Evolutionary conservation across 2,113 vertebrate species (phyloP).

Genomic region (Chlamydotis undulata): DNA sequence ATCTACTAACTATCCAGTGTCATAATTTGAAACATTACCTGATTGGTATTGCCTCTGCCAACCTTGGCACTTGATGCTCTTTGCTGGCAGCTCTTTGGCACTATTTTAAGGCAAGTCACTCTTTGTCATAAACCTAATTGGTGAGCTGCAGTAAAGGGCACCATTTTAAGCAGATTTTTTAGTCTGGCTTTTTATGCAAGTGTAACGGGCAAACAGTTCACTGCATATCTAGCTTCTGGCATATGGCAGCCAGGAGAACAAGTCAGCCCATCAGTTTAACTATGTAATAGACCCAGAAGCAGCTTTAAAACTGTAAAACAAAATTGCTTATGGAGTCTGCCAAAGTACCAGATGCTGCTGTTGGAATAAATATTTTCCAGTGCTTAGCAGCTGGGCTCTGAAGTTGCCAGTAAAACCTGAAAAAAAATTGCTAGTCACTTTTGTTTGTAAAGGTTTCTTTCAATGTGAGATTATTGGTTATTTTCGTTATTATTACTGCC

Average conservation of each 20-base stretch:
- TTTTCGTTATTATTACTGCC: neutral
- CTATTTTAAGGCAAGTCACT: conserved; percentile 9
- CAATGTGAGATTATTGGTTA: neutral
- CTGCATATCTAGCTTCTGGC: conserved; percentile 62
- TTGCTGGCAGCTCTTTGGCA: neutral
- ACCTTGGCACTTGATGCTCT: neutral
- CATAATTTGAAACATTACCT: neutral
- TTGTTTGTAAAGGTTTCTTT: neutral
- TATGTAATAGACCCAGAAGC: conserved; percentile 75
- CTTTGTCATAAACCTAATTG: neutral
- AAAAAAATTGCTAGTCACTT: neutral
- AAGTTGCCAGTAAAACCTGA: conserved; percentile 38
- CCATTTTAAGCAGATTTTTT: conserved; percentile 39
- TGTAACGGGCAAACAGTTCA: conserved; percentile 67
- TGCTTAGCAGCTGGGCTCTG: conserved; percentile 71
- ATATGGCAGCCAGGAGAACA: conserved; percentile 71
- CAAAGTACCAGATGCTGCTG: conserved; percentile 72
- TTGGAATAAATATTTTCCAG: conserved; percentile 73
- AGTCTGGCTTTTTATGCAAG: conserved; percentile 50
- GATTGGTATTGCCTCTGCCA: neutral
- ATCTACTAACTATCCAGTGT: neutral
- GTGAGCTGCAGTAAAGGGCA: neutral
- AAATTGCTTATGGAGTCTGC: conserved; percentile 75
- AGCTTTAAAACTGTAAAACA: conserved; percentile 73
- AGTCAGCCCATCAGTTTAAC: conserved; percentile 76